phyloP scores from a whole-genome alignment of 2,797 vertebrate genomes.

The Coregonus ussuriensis region DNA sequence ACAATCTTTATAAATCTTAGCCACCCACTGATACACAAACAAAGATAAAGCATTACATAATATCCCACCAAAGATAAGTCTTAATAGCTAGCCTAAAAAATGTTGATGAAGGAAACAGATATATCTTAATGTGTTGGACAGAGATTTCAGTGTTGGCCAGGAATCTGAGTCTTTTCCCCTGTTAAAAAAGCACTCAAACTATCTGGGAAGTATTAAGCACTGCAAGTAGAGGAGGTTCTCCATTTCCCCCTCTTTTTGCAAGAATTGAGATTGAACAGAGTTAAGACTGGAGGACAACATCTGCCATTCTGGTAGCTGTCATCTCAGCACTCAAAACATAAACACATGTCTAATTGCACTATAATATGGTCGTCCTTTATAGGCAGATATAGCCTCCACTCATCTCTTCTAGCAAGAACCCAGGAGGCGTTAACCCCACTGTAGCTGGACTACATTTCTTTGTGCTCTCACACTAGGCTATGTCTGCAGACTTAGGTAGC shows the following conservation, averaged over 20 bases:
- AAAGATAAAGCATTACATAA: neutral
- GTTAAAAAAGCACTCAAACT: too few species aligned
- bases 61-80: neutral
- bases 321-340: neutral
- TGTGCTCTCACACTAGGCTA: neutral
- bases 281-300: neutral
- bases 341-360: neutral
- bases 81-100: neutral
- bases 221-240: neutral
- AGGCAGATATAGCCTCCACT: neutral
- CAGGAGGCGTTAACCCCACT: neutral
- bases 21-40: neutral
- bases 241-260: neutral
- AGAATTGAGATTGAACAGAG: neutral
- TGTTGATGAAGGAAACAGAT: neutral
- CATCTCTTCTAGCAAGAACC: neutral
- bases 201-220: neutral
- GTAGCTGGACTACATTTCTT: neutral
- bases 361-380: neutral
- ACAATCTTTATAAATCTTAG: neutral
- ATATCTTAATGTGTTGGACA: neutral
- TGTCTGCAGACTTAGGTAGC: neutral
- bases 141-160: neutral
- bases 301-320: neutral
- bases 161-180: neutral